Base-by-base conservation (phyloP, 2,113 vertebrate genomes). In the Perca fluviatilis region DNA sequence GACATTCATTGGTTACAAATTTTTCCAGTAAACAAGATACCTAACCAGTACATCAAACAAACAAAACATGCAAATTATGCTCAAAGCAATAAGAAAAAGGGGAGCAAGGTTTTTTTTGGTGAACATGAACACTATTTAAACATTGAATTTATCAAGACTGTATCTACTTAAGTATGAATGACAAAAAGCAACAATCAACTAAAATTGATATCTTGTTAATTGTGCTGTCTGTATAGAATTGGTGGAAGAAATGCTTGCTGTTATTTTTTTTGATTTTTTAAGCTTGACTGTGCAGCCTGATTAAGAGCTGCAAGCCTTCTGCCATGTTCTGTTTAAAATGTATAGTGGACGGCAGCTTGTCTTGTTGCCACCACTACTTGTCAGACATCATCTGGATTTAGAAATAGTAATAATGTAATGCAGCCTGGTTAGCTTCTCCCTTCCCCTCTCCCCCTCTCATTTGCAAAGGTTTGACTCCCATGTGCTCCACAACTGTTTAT, bases 351-450 rank as follows among this genome's bases (percentile, higher is more conserved):
- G n/a, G 61, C 14, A 56, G 21, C 16, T 61, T 72, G 51, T 73
- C 27, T 27, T 2, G 6, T 33, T 33, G 70, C 53, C 61, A 70
- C 9, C 25, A n/a, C 27, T 27, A n/a, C 65, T 7, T 64, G 56
- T 77, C 43, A 67, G 40, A 63, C 51, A 33, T 73, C 15, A 74
- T 43, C 72, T 77, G 47, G 50, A 76, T 81, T 53, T 64, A 86
- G 58, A 57, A 79, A 67, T 54, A 74, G 40, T 47, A 16, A n/a
- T 74, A 50, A 57, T 43, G 23, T 66, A 57, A 58, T 51, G 67
- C 16, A 21, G 16, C 43, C 30, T 3, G 10, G 33, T 61, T 27
- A 18, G 57, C 46, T 19, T n/a, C 6, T 6, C 5, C 1, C 25
- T 13, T 5, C 11, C 18, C 12, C 2, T 54, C 12, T 66, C 33